Percentiles rank a stretch among this genome's conserved stretches.
phyloP scores from a whole-genome alignment of 2,888 invertebrate genomes.

The Torymus auratus region DNA sequence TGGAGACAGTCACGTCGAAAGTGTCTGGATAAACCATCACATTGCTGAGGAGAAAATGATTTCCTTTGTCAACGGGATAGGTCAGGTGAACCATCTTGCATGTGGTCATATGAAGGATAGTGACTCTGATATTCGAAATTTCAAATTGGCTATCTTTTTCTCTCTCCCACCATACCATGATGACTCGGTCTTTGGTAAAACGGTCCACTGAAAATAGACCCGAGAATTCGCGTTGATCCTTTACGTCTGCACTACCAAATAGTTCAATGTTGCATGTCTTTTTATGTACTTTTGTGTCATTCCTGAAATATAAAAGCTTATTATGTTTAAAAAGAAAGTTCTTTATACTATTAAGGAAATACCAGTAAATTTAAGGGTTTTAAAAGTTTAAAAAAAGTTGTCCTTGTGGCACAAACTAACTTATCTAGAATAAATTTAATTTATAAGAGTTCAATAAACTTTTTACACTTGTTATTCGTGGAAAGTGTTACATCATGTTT shows the following conservation, averaged over 20 bases:
- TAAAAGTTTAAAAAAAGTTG: no score
- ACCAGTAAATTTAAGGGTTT: no score
- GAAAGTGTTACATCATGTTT: no score
- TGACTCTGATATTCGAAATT: conserved; percentile 41
- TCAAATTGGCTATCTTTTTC: conserved; percentile 38
- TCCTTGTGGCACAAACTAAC: no score
- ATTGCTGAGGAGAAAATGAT: conserved; percentile 45
- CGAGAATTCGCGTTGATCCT: conserved; percentile 26
- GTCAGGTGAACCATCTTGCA: conserved; percentile 21
- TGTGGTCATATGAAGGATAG: conserved; percentile 24
- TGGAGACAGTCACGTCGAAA: conserved; percentile 45
- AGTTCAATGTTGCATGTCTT: conserved; percentile 31
- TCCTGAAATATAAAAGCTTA: conserved; percentile 11
- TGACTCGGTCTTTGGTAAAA: conserved; percentile 10
- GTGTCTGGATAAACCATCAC: conserved; percentile 30
- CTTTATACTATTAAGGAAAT: no score
- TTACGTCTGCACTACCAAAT: not conserved
- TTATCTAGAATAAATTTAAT: no score
- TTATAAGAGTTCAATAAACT: not conserved
- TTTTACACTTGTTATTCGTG: not conserved
- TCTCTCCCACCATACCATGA: conserved; percentile 50
- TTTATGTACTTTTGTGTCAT: not conserved
- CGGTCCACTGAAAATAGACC: conserved; percentile 42
- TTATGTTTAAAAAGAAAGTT: not conserved
- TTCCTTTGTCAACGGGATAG: conserved; percentile 36